Evolutionary conservation across 2,888 invertebrate species (phyloP).

Genomic region (Lutraria lutraria): DNA sequence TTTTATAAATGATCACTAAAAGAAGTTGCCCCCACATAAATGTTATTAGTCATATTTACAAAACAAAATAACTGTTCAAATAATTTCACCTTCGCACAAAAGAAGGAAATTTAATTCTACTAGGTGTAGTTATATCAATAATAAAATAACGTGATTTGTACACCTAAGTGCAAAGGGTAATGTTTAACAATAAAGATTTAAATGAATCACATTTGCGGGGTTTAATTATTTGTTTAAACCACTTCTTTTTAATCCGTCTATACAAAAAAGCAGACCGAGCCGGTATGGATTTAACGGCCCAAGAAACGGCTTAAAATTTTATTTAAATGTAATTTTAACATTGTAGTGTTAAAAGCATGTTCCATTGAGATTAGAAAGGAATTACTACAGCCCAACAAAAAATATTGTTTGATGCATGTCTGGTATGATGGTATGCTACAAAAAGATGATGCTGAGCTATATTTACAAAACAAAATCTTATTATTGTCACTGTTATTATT

Average conservation of each 20-base stretch:
- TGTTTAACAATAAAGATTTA: not conserved
- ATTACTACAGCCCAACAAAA: too few relatives aligned
- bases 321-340: not conserved
- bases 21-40: not conserved
- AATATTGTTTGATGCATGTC: too few relatives aligned
- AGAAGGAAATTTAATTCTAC: not conserved
- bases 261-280: conserved; percentile 1
- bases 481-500: too few relatives aligned
- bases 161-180: conserved; percentile 14
- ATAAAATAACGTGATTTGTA: conserved; percentile 7
- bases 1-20: not conserved
- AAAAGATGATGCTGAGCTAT: too few relatives aligned
- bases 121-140: not conserved
- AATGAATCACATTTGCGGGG: not conserved
- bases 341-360: not conserved
- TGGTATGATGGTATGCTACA: too few relatives aligned
- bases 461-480: too few relatives aligned
- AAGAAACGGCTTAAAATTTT: not conserved
- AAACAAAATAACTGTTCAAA: not conserved
- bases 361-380: not conserved
- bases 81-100: not conserved
- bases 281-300: not conserved
- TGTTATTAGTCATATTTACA: not conserved
- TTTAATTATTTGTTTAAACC: not conserved
- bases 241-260: not conserved